Evolutionary conservation across 2,113 vertebrate species (phyloP).

Genomic region (Syngnathus floridae): DNA sequence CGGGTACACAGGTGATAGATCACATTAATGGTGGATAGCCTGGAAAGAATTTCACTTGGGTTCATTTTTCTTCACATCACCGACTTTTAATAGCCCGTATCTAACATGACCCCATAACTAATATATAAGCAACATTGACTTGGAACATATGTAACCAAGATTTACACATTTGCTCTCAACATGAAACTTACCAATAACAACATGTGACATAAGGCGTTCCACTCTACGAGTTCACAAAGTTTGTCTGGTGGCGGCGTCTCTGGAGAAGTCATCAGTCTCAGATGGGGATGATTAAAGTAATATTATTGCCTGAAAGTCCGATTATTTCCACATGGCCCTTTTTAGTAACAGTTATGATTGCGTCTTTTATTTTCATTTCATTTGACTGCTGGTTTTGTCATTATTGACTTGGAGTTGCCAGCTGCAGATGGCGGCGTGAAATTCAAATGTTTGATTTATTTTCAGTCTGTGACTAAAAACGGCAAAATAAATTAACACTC

Average conservation of each 20-base stretch:
- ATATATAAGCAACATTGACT: neutral
- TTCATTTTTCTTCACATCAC: too few species aligned
- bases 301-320: conserved; percentile 6
- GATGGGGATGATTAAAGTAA: conserved; percentile 13
- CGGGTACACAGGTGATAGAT: too few species aligned
- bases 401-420: neutral
- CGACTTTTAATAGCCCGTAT: too few species aligned
- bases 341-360: conserved; percentile 14
- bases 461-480: neutral
- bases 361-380: conserved; percentile 33
- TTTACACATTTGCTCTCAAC: too few species aligned
- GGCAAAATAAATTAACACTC: neutral
- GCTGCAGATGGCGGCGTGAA: conserved; percentile 9
- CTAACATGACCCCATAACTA: neutral
- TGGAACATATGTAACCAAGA: neutral
- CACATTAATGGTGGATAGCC: neutral
- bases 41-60: neutral
- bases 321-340: conserved; percentile 40
- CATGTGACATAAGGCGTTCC: neutral
- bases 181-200: too few species aligned
- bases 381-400: neutral
- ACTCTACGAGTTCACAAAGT: neutral
- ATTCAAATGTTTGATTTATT: neutral
- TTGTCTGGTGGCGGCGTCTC: conserved; percentile 3
- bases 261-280: conserved; percentile 55